Evolutionary conservation across 2,888 invertebrate genomes (phyloP), one percentile per base, ranked within the genome.

Genomic region (Morinoia aosen): DNA sequence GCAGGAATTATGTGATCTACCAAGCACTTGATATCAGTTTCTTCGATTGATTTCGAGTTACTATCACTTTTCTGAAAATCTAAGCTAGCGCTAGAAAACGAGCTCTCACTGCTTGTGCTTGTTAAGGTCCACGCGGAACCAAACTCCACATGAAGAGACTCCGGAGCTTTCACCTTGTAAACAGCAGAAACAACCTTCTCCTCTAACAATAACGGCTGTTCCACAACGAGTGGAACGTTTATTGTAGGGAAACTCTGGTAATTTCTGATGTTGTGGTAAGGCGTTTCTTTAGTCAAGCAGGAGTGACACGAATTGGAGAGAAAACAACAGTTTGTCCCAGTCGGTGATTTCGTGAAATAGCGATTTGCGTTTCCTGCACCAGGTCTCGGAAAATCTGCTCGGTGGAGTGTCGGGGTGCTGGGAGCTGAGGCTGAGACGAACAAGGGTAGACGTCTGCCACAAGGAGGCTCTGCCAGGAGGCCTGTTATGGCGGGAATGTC

Each of bases 261-360:
- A 93, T 93, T 93, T 39, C 93, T 33, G 48, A 93, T 25, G 57
- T 12, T 57, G 19, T 93, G 57, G 33, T 93, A 57, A 57, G 93
- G 93, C 57, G 93, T 57, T 93, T 93, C 93, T 57, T 93, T 93
- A 19, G 93, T 93, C 33, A 93, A 33, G 93, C 93, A 93, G 57
- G 93, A 93, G 93, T 93, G 93, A 33, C 93, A 93, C 39, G 93
- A 93, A 33, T 25, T 93, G 11, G 93, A 93, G 57, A 93, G 57
- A 48, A 93, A 93, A 93, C 93, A 93, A 33, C 93, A 93, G 25
- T 93, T 39, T 3, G 93, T 93, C 16, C 93, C 16, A n/a, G 33
- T 58, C 1, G 93, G 93, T 7, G 93, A 93, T 12, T n/a, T 16
- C 5, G 93, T 93, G 19, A 93, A 48, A 12, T 39, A 10, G 12